Percentiles rank a stretch among this genome's conserved stretches.
Conservation (phyloP, 2,888 invertebrate species). For the Aphidius colemani region DNA sequence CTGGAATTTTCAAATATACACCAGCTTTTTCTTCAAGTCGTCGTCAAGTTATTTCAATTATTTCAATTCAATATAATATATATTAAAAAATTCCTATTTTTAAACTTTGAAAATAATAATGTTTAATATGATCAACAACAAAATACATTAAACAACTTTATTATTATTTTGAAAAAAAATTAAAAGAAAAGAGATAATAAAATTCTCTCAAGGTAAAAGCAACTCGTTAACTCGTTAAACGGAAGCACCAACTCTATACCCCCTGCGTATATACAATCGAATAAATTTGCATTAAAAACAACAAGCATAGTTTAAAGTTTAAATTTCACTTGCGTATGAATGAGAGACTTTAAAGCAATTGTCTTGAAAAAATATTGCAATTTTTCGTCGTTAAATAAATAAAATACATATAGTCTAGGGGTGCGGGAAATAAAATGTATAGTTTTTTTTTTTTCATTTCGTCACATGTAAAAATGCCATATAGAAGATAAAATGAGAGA, state of each 20-base stretch:
- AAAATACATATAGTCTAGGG: slow-evolving; percentile 20
- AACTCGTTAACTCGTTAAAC: no score
- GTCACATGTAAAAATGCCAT: slow-evolving; percentile 13
- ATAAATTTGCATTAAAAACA: no score
- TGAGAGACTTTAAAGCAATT: no score
- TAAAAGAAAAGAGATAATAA: not conserved
- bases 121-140: no score
- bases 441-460: slow-evolving; percentile 12
- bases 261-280: no score
- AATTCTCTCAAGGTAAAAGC: no score
- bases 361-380: not conserved
- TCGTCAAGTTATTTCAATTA: not conserved
- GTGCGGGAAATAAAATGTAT: not conserved
- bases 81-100: not conserved
- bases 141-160: no score
- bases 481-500: slow-evolving; percentile 20
- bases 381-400: not conserved
- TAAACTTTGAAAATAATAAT: no score
- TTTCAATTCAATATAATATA: not conserved
- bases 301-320: no score
- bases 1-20: not conserved
- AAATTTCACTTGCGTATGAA: no score
- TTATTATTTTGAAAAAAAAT: no score
- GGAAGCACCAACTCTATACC: no score
- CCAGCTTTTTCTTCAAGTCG: not conserved